Evolutionary conservation across 2,797 vertebrate genomes (phyloP).

Genomic region (Phalanger gymnotis): DNA sequence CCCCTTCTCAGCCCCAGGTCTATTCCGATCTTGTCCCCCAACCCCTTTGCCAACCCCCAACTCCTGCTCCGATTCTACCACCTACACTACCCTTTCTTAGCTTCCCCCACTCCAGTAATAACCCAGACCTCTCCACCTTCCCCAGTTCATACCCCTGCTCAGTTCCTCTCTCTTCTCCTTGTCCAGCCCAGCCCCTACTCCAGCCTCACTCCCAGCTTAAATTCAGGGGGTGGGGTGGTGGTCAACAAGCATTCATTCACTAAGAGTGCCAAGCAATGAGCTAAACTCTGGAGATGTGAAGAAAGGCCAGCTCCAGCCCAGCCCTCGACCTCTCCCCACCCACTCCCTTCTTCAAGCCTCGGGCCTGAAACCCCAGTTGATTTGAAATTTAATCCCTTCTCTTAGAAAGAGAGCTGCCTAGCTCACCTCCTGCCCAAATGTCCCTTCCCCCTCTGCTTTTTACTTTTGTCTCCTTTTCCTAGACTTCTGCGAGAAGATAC

Average conservation of each 20-base stretch:
- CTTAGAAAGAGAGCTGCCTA: accelerated
- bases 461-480: not conserved
- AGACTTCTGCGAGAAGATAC: not conserved
- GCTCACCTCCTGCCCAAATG: not conserved
- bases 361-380: not conserved
- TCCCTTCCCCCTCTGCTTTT: not conserved
- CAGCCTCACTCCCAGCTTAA: not conserved
- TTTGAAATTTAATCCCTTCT: conserved; percentile 38
- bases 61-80: not conserved
- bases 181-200: not conserved
- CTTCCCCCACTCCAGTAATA: not conserved
- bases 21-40: no score
- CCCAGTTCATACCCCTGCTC: not conserved
- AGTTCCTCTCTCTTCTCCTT: not conserved
- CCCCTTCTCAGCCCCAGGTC: not conserved
- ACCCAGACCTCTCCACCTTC: not conserved
- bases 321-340: not conserved
- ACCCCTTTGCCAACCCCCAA: not conserved
- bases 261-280: not conserved
- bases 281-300: not conserved
- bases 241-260: not conserved
- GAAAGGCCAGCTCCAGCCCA: not conserved
- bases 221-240: no score
- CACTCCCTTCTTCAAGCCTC: not conserved
- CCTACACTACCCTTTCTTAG: not conserved